These are phyloP conservation scores for Echinops telfairi DNA, from an alignment of 2,113 vertebrate genomes.

Conservation along the genomic window DNA sequence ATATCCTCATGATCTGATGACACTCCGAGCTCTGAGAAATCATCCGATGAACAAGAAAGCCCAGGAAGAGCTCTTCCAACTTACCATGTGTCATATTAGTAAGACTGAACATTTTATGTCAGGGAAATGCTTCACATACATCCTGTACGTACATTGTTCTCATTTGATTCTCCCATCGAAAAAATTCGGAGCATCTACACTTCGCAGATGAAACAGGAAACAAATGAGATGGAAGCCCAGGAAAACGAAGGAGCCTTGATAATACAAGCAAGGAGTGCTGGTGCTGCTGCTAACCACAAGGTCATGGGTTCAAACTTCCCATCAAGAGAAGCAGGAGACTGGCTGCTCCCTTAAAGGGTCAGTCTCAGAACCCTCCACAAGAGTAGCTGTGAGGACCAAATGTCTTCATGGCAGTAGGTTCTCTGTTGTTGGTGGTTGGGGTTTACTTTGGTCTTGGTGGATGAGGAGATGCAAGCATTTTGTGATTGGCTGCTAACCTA, in stretches of 20 bases:
- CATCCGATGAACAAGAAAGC: conserved; percentile 50
- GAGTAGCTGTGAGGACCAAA: too few species aligned
- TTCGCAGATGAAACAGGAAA: conserved; percentile 2
- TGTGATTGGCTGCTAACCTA: too few species aligned
- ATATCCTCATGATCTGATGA: conserved; percentile 20
- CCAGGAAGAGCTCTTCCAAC: conserved; percentile 20
- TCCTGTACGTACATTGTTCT: conserved; percentile 51
- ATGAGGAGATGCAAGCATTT: too few species aligned
- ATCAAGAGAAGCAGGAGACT: too few species aligned
- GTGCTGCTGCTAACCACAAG: too few species aligned
- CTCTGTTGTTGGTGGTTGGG: too few species aligned
- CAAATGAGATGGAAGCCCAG: not conserved
- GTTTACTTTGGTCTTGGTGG: too few species aligned
- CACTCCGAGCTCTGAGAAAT: conserved; percentile 31
- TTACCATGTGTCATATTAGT: not conserved
- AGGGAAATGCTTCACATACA: not conserved
- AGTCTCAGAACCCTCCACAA: too few species aligned
- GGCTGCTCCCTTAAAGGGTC: too few species aligned
- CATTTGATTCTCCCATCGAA: conserved; percentile 44
- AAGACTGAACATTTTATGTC: conserved; percentile 33
- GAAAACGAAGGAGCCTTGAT: not conserved
- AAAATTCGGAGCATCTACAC: not conserved
- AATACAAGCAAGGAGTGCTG: too few species aligned
- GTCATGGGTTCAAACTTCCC: too few species aligned
- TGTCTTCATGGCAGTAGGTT: too few species aligned